Evolutionary conservation across 2,888 invertebrate genomes (phyloP).

Genomic region (Parthenolecanium corni): DNA sequence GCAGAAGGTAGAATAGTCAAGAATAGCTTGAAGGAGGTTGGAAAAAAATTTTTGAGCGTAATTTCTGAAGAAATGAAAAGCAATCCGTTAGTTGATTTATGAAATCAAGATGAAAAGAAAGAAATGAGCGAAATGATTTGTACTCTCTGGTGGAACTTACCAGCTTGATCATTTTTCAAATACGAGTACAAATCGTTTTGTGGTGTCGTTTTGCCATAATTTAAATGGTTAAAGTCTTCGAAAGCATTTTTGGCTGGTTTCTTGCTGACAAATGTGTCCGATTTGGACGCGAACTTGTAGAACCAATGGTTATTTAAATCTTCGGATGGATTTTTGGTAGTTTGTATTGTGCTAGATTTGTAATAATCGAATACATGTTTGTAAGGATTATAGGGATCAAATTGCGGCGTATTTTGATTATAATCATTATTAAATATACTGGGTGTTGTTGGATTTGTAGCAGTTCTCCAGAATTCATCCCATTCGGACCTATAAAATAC

Average conservation of each 20-base stretch:
- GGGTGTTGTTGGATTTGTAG: constrained; percentile 4
- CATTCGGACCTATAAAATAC: constrained; percentile 33
- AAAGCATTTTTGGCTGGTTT: constrained; percentile 11
- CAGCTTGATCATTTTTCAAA: constrained; percentile 4
- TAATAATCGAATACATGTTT: background rate
- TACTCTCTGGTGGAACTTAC: constrained; percentile 4
- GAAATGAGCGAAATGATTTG: background rate
- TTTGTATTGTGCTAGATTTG: background rate
- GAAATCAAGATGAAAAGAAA: background rate
- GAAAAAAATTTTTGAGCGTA: too few relatives aligned
- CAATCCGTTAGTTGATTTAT: too few relatives aligned
- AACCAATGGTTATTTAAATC: constrained; percentile 5
- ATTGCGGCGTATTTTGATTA: constrained; percentile 16
- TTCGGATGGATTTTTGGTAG: constrained; percentile 16
- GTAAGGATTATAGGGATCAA: constrained; percentile 6
- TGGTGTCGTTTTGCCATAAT: constrained; percentile 7
- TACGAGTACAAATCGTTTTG: constrained; percentile 16
- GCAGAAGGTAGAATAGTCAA: too few relatives aligned
- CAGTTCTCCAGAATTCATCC: constrained; percentile 33
- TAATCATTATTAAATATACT: constrained; percentile 26
- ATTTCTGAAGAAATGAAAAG: too few relatives aligned
- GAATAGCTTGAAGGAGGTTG: too few relatives aligned
- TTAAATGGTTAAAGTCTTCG: constrained; percentile 11
- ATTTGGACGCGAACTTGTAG: background rate
- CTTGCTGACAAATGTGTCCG: constrained; percentile 1